Evolutionary conservation across 2,888 invertebrate genomes (phyloP).

Genomic region (Iselma pallidipennis): DNA sequence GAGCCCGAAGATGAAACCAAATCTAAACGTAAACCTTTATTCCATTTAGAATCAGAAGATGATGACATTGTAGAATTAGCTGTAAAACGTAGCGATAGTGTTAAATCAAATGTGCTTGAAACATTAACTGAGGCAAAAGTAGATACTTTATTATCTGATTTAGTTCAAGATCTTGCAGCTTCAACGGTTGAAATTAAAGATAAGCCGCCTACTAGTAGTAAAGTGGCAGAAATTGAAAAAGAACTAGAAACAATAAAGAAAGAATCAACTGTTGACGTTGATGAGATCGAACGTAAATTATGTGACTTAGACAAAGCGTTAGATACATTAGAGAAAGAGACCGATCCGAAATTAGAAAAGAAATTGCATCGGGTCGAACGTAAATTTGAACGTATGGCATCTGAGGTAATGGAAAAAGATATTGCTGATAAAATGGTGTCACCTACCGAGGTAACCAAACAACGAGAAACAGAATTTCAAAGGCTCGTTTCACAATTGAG

Average conservation of each 20-base stretch:
- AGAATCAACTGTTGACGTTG: constrained; percentile 45
- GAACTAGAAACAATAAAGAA: constrained; percentile 26
- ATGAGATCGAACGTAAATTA: constrained; percentile 51
- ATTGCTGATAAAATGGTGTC: constrained; percentile 41
- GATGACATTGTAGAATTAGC: constrained; percentile 41
- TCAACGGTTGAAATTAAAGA: constrained; percentile 26
- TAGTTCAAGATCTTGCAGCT: constrained; percentile 34
- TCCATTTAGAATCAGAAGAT: constrained; percentile 57
- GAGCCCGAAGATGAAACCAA: constrained; percentile 34
- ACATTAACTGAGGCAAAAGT: constrained; percentile 43
- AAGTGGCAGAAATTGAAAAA: constrained; percentile 15
- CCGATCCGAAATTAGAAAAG: constrained; percentile 45
- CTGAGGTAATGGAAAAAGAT: constrained; percentile 54
- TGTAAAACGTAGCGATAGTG: constrained; percentile 37
- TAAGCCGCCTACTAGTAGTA: constrained; percentile 11
- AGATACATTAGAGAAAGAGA: constrained; percentile 49
- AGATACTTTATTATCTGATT: constrained; percentile 39
- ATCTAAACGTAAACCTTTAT: constrained; percentile 48
- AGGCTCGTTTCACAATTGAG: constrained; percentile 59
- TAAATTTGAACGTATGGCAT: constrained; percentile 60
- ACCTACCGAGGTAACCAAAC: constrained; percentile 49
- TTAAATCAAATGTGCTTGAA: constrained; percentile 47
- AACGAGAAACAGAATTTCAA: constrained; percentile 55
- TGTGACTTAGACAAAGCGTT: constrained; percentile 54
- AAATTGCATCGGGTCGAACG: constrained; percentile 57